Evolutionary conservation across 2,797 vertebrate genomes (phyloP).

Genomic region (Champsocephalus esox): DNA sequence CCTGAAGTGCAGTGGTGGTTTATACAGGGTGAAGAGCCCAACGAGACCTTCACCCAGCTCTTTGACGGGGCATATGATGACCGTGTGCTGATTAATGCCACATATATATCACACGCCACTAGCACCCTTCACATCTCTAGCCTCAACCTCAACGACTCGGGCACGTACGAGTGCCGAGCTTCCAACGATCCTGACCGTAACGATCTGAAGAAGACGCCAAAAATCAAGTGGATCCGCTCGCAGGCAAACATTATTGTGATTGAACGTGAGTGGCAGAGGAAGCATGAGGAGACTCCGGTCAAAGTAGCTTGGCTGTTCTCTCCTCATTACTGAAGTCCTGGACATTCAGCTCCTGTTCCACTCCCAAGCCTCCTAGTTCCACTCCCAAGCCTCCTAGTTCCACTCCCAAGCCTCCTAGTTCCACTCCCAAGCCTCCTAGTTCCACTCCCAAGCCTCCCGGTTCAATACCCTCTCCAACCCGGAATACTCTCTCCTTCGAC

Average conservation of each 20-base stretch:
- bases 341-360: slow-evolving; percentile 63
- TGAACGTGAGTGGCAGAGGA: slow-evolving; percentile 92
- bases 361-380: slow-evolving; percentile 24
- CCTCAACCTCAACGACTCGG: slow-evolving; percentile 88
- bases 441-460: slow-evolving; percentile 24
- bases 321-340: slow-evolving; percentile 68
- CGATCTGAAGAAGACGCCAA: slow-evolving; percentile 92
- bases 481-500: slow-evolving; percentile 40
- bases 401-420: slow-evolving; percentile 43
- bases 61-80: slow-evolving; percentile 91
- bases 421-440: slow-evolving; percentile 42
- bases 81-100: slow-evolving; percentile 90
- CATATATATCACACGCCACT: slow-evolving; percentile 89
- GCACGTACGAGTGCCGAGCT: slow-evolving; percentile 95
- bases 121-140: slow-evolving; percentile 88
- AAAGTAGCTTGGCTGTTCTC: slow-evolving; percentile 49
- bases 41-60: slow-evolving; percentile 88
- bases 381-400: no score
- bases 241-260: slow-evolving; percentile 95
- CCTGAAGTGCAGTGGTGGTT: slow-evolving; percentile 98
- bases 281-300: slow-evolving; percentile 48
- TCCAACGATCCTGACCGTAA: slow-evolving; percentile 97
- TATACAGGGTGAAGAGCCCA: slow-evolving; percentile 86
- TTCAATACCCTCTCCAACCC: slow-evolving; percentile 52
- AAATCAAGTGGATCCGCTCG: slow-evolving; percentile 97